Conservation (phyloP, 1,140 invertebrate species). For the honey bee (Apis mellifera) region Amel_HAv3.1 CM009938.2:2704501-2705000, state of each 20-base stretch:
- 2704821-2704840: not conserved
- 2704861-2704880: not conserved
- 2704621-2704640: too few species aligned
- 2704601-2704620: not conserved
- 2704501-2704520: constrained; percentile 50
- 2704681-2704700: not conserved
- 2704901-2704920: not conserved
- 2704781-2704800: not conserved
- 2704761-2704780: not conserved
- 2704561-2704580: constrained; percentile 25
- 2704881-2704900: too few species aligned
- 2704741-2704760: too few species aligned
- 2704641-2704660: not conserved
- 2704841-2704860: not conserved
- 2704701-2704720: too few species aligned
- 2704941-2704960: not conserved
- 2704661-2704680: not conserved
- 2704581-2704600: not conserved
- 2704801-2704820: not conserved
- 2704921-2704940: not conserved
- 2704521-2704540: constrained; percentile 63
- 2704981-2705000: too few species aligned
- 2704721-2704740: too few species aligned
- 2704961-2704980: too few species aligned
- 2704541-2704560: constrained; percentile 49